phyloP scores from a whole-genome alignment of 92 coral and sea anemone genomes.

The Isaurus tuberculatus region DNA sequence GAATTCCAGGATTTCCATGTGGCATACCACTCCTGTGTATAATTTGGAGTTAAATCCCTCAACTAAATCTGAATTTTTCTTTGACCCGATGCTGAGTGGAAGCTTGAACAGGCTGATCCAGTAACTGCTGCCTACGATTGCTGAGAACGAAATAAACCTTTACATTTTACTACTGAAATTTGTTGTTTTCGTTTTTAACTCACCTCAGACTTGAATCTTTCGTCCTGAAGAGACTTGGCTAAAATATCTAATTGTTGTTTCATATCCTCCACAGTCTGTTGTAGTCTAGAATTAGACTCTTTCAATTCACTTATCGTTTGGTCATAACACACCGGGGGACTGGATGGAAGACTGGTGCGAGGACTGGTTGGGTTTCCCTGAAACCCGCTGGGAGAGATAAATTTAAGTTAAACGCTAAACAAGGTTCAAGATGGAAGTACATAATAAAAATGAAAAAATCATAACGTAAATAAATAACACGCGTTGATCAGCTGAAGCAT shows the following conservation, averaged over 20 bases:
- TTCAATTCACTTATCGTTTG: slow-evolving; percentile 76
- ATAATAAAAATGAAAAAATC: background rate
- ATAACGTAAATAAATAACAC: background rate
- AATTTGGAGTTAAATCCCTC: no score
- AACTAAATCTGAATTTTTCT: no score
- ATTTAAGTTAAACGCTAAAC: background rate
- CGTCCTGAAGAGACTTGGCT: slow-evolving; percentile 91
- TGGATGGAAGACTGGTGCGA: slow-evolving; percentile 87
- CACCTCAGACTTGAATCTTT: slow-evolving; percentile 93
- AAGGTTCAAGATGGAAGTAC: background rate
- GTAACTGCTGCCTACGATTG: no score
- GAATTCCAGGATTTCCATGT: no score
- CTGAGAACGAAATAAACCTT: no score
- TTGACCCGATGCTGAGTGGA: no score
- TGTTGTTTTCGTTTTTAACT: no score
- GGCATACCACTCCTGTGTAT: no score
- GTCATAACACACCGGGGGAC: slow-evolving; percentile 78
- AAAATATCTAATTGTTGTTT: slow-evolving; percentile 81
- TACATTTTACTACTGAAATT: no score
- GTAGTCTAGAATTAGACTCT: slow-evolving; percentile 62
- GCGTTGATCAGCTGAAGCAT: background rate
- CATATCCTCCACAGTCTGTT: slow-evolving; percentile 60
- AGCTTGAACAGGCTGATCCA: no score
- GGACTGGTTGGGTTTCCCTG: slow-evolving; percentile 71
- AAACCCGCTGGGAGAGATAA: slow-evolving; percentile 36